Evolutionary conservation across 2,797 vertebrate species (phyloP), one percentile per base, ranked within the genome.

Genomic region (Sitta carolinensis): DNA sequence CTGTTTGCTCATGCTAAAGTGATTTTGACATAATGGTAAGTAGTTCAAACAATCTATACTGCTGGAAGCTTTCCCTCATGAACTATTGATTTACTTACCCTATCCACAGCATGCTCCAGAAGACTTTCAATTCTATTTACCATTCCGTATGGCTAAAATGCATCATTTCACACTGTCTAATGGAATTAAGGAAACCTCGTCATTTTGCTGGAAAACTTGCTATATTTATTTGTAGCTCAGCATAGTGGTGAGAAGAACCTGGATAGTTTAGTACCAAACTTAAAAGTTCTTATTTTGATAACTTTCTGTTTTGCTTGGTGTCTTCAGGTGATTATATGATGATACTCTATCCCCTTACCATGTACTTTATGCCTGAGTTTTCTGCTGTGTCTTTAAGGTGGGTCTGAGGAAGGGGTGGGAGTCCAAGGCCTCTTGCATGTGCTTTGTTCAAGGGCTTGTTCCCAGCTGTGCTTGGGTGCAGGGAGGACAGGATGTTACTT

Each of bases 1-100:
- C 96, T 97, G 73, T 98, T 96, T 97, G 92, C 79, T 96, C 94
- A 96, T 89, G 90, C 72, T 95, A 96, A 97, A 97, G 95, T 96
- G 96, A 97, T 97, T 97, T 96, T 97, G 97, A 97, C 97, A 94
- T 97, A 95, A 97, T 68, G 74, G 85, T 96, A 97, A 98, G 95
- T 96, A 97, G 89, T 94, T 98, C 97, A 97, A 97, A 95, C 78
- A 96, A 97, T 97, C 97, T 96, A 92, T 96, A 94, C 78, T 81
- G 75, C 94, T 97, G 93, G 97, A 94, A 97, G 90, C 63, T 96
- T 97, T 98, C 89, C 76, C 87, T 96, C 94, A 96, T 55, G 52
- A 96, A 86, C 74, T 94, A 97, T 97, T 97, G 98, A 97, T 97
- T 98, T 98, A 97, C 83, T 90, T 95, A 84, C 67, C 55, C 78